phyloP scores from a whole-genome alignment of 2,113 vertebrate genomes.

The Cacatua alba region DNA sequence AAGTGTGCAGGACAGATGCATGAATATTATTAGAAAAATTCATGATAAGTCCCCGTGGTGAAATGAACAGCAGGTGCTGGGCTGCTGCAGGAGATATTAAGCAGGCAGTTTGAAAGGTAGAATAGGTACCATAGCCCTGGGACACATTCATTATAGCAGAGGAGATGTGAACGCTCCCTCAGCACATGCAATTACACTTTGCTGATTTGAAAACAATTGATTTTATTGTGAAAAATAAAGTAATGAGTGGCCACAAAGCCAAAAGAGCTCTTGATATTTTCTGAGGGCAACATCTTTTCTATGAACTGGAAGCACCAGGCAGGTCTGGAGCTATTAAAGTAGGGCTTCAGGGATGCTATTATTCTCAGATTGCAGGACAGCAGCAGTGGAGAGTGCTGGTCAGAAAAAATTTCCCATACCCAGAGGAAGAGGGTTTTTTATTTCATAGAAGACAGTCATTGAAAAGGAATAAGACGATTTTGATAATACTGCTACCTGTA shows the following conservation, averaged over 20 bases:
- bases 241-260: background rate
- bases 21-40: slow-evolving; percentile 43
- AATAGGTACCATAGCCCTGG: slow-evolving; percentile 28
- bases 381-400: background rate
- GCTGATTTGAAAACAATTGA: slow-evolving; percentile 32
- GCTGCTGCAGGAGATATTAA: background rate
- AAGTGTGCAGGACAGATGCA: slow-evolving; percentile 8
- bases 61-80: slow-evolving; percentile 41
- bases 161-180: background rate
- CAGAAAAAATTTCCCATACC: background rate
- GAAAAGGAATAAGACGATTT: background rate
- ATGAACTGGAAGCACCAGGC: background rate
- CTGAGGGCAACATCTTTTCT: background rate
- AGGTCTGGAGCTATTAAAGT: background rate
- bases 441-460: background rate
- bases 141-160: slow-evolving; percentile 8
- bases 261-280: background rate
- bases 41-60: background rate
- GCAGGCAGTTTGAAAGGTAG: slow-evolving; percentile 20
- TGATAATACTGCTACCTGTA: background rate
- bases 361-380: background rate
- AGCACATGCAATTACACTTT: background rate
- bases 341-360: background rate
- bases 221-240: slow-evolving; percentile 41
- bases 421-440: background rate